phyloP scores from a whole-genome alignment of 53 echinoderm and acorn worm species.

The Patiria pectinifera region DNA sequence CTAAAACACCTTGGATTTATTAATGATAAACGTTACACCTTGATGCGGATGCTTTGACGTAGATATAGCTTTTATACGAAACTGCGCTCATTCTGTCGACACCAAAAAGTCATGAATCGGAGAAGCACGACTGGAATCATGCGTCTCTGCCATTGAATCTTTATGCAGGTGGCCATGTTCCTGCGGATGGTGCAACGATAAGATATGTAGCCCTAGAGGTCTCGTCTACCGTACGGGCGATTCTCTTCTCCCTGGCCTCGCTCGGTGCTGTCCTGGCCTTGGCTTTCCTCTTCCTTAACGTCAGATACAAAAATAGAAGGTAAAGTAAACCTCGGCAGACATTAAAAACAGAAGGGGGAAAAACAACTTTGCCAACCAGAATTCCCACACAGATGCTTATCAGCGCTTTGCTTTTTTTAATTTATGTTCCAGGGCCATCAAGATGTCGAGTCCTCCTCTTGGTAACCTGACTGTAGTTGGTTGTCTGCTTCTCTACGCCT shows the following conservation, averaged over 20 bases:
- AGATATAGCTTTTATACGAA: too few species aligned
- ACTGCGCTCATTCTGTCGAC: too few species aligned
- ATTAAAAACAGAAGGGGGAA: too few species aligned
- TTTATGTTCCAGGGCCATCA: slow-evolving; percentile 54
- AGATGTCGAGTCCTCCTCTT: slow-evolving; percentile 69
- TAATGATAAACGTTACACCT: too few species aligned
- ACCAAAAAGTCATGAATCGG: too few species aligned
- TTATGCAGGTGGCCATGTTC: slow-evolving; percentile 26
- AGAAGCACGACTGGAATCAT: background rate
- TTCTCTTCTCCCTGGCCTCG: slow-evolving; percentile 10
- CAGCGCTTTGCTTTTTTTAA: background rate
- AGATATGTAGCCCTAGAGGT: background rate
- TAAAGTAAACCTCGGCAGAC: background rate
- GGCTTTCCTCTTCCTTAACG: slow-evolving; percentile 29
- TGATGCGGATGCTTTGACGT: too few species aligned
- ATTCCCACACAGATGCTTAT: background rate
- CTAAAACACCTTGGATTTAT: too few species aligned
- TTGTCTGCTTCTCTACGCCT: slow-evolving; percentile 63
- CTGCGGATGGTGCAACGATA: slow-evolving; percentile 32
- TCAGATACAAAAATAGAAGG: slow-evolving; percentile 41
- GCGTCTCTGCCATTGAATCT: background rate
- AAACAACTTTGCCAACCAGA: background rate
- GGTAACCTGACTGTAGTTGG: slow-evolving; percentile 65
- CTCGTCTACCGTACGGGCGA: background rate
- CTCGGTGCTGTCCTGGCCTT: slow-evolving; percentile 19